Evolutionary conservation across 1,140 invertebrate genomes (phyloP).

Genomic region (Gonioctena quinquepunctata): DNA sequence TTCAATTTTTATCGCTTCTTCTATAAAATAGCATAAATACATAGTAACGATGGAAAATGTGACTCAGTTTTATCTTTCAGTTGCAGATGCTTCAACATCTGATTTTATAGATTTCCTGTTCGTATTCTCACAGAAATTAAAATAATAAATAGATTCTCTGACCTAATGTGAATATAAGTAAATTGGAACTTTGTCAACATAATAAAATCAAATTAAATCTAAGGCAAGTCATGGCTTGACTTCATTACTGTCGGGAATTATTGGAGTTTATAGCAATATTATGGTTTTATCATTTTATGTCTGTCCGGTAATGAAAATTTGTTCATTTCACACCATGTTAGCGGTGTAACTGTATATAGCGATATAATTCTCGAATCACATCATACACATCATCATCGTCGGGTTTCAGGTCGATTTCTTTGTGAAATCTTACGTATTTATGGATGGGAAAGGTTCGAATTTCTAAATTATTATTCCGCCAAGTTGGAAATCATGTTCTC

Average conservation of each 20-base stretch:
- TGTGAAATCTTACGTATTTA: background rate
- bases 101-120: no score
- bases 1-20: no score
- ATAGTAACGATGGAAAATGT: no score
- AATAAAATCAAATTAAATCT: background rate
- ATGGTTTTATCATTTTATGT: background rate
- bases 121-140: no score
- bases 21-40: no score
- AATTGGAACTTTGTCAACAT: background rate
- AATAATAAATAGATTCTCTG: no score
- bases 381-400: background rate
- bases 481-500: background rate
- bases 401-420: background rate
- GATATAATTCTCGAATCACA: background rate
- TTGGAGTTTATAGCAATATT: background rate
- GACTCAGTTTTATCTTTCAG: no score
- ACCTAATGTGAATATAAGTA: background rate
- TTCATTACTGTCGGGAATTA: background rate
- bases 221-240: background rate
- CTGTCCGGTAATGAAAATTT: background rate
- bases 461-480: background rate
- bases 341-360: background rate
- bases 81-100: no score
- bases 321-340: background rate
- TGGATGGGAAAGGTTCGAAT: background rate